Evolutionary conservation across 2,797 vertebrate genomes (phyloP).

Genomic region (Platyrinchus mystaceus): DNA sequence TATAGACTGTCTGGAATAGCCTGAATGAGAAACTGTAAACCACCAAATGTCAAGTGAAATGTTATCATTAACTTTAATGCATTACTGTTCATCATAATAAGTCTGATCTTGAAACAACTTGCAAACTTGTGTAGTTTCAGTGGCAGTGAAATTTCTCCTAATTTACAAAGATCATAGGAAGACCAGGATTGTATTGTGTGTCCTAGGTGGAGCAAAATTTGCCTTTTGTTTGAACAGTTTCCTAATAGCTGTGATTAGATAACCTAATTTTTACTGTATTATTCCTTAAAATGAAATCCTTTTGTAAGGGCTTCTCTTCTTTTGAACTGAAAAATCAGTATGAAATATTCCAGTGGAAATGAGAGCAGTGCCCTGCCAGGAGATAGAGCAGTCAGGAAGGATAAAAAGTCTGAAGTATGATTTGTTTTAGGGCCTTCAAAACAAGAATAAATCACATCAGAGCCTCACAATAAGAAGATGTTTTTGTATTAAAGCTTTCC

Average conservation of each 20-base stretch:
- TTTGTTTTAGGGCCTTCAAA: background rate
- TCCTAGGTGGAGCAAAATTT: background rate
- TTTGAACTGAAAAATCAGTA: background rate
- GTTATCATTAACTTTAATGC: conserved; percentile 49
- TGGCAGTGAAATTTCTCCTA: background rate
- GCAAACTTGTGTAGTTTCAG: background rate
- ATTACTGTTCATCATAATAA: conserved; percentile 9
- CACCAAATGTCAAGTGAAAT: conserved; percentile 57
- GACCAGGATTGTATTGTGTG: background rate
- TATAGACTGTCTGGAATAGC: conserved; percentile 10
- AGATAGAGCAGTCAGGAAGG: background rate
- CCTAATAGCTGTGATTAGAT: background rate
- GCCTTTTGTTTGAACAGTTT: background rate
- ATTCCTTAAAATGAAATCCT: background rate
- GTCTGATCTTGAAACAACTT: conserved; percentile 27
- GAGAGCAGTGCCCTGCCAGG: background rate
- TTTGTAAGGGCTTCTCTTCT: background rate
- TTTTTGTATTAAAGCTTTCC: background rate
- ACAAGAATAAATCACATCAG: background rate
- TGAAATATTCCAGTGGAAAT: background rate
- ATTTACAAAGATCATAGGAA: background rate
- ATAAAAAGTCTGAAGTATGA: background rate
- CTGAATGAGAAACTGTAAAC: conserved; percentile 40
- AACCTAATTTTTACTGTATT: background rate
- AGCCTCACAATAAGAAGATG: background rate